Base-by-base conservation (phyloP, 2,888 invertebrate genomes). In the Germaria angustata region DNA sequence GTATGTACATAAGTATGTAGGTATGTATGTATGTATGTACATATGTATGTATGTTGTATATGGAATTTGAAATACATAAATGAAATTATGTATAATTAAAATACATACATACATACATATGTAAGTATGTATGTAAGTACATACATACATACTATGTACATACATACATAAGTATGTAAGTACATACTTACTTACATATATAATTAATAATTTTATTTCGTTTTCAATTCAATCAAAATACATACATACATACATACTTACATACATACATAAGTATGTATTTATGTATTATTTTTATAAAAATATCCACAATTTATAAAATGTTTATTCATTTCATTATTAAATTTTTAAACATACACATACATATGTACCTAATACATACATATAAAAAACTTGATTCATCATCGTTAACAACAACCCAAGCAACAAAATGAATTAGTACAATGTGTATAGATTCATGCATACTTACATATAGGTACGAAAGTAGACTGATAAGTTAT, bases 391-490 rank as follows among this genome's bases (percentile, higher is more conserved):
- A 53, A 44, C 75, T 61, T 41, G 72, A 72, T 72, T 72, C 61
- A 72, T 72, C 44, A 55, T 57, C 72, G 61, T 61, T 49, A 61
- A 57, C 72, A 72, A 61, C 36, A 24, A 32, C 28, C 36, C 59
- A 72, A 72, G 39, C 72, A 72, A 53, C 61, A 41, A 39, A 72
- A 61, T 15, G 11, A 61, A 51, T 72, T 8, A 13, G 55, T 7
- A 17, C 55, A 34, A 36, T 34, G 32, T 22, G n/a, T n/a, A n/a
- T n/a, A n/a, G n/a, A n/a, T n/a, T n/a, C n/a, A 36, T 63, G 22
- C 17, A 28, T 15, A n/a, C 39, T 4, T 22, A n/a, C 4, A 53
- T 59, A 0, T 59, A 15, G 11, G 2, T 61, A 55, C 32, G 34
- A 28, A 24, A 44, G 44, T 15, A 34, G 36, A 8, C 17, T 44